A percentile compares a stretch with the other conserved stretches of the same genome.
phyloP scores from a whole-genome alignment of 2,797 vertebrate genomes.

The Antennarius maculatus region DNA sequence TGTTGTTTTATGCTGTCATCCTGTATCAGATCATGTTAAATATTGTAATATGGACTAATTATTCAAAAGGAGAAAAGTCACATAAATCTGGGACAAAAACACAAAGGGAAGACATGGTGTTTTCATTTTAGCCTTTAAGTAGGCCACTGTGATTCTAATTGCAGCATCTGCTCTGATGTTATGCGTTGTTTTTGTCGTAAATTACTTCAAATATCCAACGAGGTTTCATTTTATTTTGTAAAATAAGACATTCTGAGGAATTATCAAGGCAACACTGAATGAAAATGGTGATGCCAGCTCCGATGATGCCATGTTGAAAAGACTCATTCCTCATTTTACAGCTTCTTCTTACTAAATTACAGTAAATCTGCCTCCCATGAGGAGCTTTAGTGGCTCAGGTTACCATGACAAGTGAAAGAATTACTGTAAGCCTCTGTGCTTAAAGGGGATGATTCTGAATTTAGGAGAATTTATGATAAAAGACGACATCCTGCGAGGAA shows the following conservation, averaged over 20 bases:
- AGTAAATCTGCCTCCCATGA: conserved; percentile 49
- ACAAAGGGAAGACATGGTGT: conserved; percentile 28
- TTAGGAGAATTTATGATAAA: conserved; percentile 6
- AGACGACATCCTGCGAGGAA: neutral
- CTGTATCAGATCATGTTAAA: conserved; percentile 10
- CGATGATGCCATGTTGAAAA: conserved; percentile 45
- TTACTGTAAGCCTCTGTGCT: conserved; percentile 16
- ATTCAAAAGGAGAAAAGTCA: conserved; percentile 6
- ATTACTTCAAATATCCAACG: conserved; percentile 21
- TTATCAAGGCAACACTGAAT: conserved; percentile 25
- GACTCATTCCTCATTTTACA: conserved; percentile 43
- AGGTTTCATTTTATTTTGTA: conserved; percentile 16
- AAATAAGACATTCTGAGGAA: conserved; percentile 15
- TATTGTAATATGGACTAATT: conserved; percentile 18
- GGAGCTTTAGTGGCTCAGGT: conserved; percentile 46
- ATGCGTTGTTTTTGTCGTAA: conserved; percentile 1
- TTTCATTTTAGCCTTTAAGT: conserved; percentile 20
- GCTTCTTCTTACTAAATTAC: conserved; percentile 41
- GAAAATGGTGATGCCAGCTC: conserved; percentile 23
- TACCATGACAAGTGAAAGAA: conserved; percentile 52
- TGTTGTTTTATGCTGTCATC: neutral
- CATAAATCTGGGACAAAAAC: conserved; percentile 35
- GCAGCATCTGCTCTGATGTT: conserved; percentile 3
- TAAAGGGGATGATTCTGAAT: conserved; percentile 39
- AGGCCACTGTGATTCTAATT: conserved; percentile 25